A percentile compares a stretch with the other conserved stretches of the same genome.
These are phyloP conservation scores for Ormyrus rosae DNA, from an alignment of 2,888 invertebrate genomes.

Conservation along the genomic window DNA sequence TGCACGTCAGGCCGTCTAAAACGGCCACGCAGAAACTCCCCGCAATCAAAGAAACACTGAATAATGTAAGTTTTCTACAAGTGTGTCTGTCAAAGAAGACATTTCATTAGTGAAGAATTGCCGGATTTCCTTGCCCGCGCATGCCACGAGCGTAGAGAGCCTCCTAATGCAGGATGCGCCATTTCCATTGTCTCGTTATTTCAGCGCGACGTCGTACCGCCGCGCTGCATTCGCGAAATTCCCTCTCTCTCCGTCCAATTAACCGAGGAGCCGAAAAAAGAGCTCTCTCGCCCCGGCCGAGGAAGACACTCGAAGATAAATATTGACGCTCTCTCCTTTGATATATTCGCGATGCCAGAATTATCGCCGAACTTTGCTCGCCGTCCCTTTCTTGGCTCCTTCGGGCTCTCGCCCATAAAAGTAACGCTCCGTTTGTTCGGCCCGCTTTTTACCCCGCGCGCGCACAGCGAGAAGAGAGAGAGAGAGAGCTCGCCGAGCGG, in stretches of 20 bases:
- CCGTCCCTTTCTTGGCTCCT: constrained; percentile 31
- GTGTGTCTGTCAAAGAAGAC: constrained; percentile 40
- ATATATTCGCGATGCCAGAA: constrained; percentile 19
- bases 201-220: neutral
- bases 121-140: constrained; percentile 50
- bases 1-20: neutral
- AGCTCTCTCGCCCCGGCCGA: neutral
- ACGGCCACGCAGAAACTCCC: neutral
- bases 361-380: constrained; percentile 34
- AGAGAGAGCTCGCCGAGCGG: constrained; percentile 38
- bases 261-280: neutral
- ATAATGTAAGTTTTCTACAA: constrained; percentile 56
- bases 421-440: constrained; percentile 57
- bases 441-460: neutral
- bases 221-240: neutral
- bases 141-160: constrained; percentile 1
- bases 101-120: constrained; percentile 48
- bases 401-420: constrained; percentile 56
- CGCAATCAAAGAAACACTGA: constrained; percentile 35
- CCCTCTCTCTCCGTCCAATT: neutral
- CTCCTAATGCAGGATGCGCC: constrained; percentile 20
- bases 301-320: constrained; percentile 1
- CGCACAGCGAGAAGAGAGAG: neutral
- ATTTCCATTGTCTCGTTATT: constrained; percentile 12
- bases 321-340: neutral